These are phyloP conservation scores for Oceanites oceanicus DNA, from an alignment of 2,113 vertebrate species.

Conservation along the genomic window DNA sequence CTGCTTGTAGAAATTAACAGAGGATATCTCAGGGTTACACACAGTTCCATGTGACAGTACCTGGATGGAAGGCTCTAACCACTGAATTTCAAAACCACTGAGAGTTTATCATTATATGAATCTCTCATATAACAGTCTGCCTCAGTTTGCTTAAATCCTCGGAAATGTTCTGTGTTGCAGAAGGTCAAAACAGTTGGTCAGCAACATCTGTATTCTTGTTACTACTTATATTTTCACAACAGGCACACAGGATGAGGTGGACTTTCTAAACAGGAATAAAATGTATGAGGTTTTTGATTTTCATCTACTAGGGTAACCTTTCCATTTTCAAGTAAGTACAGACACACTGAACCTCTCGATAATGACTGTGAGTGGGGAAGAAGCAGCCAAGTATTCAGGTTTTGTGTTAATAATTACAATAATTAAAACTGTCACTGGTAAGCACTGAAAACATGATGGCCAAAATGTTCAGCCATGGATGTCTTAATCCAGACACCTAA, in stretches of 20 bases:
- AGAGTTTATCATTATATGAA: background rate
- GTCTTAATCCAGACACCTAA: background rate
- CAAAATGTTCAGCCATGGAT: background rate
- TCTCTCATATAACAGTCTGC: background rate
- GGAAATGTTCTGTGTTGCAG: background rate
- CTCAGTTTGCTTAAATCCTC: background rate
- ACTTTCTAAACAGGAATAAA: background rate
- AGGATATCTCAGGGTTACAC: background rate
- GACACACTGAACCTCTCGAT: background rate
- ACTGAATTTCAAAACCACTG: background rate
- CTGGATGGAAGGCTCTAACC: background rate
- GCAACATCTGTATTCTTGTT: background rate
- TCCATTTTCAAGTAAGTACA: background rate
- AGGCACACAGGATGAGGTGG: background rate
- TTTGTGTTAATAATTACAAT: slow-evolving; percentile 12
- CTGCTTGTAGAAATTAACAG: background rate
- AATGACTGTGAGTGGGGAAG: background rate
- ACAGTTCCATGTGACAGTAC: background rate
- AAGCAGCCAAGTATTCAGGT: background rate
- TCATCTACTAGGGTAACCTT: background rate
- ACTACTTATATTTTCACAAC: background rate
- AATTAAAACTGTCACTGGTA: slow-evolving; percentile 27
- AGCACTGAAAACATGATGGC: background rate
- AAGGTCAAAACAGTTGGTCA: background rate
- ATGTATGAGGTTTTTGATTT: background rate